Percentiles rank a stretch among this genome's conserved stretches.
Evolutionary conservation across 2,797 vertebrate genomes (phyloP).

Genomic region (Enteromius thamalakanensis): DNA sequence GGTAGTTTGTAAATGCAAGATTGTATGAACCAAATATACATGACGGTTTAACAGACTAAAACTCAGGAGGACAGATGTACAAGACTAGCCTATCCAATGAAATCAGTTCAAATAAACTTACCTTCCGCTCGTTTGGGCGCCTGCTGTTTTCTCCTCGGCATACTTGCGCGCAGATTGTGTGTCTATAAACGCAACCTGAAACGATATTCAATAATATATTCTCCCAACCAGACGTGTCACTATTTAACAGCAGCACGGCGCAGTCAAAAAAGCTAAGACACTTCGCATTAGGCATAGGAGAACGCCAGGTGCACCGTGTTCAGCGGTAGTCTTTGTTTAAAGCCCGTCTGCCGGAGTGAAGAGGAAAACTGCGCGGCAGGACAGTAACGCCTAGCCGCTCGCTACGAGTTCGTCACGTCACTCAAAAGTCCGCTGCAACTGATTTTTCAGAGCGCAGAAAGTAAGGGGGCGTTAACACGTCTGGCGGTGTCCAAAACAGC

Average conservation of each 20-base stretch:
- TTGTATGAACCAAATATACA: neutral
- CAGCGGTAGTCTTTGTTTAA: constrained; percentile 50
- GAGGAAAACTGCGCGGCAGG: constrained; percentile 65
- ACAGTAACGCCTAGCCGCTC: constrained; percentile 65
- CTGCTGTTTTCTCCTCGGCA: constrained; percentile 98
- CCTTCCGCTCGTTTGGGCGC: constrained; percentile 96
- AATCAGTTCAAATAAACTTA: constrained; percentile 70
- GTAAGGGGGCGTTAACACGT: constrained; percentile 16
- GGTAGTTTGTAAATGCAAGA: neutral
- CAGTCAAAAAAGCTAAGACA: constrained; percentile 11
- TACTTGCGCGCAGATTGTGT: constrained; percentile 67
- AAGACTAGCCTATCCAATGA: constrained; percentile 7
- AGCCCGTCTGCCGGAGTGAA: constrained; percentile 27
- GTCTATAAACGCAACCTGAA: neutral
- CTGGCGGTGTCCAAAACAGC: neutral
- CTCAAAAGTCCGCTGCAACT: constrained; percentile 76
- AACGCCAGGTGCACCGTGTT: constrained; percentile 34
- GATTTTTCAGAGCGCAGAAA: constrained; percentile 6
- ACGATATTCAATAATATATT: constrained; percentile 5
- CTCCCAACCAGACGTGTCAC: constrained; percentile 18
- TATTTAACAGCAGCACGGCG: constrained; percentile 6
- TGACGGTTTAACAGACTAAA: neutral
- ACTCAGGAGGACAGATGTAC: constrained; percentile 43
- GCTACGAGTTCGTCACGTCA: constrained; percentile 89
- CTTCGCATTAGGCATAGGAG: neutral